phyloP scores from a whole-genome alignment of 1,140 invertebrate genomes.

The Drosophila fuyamai region DNA sequence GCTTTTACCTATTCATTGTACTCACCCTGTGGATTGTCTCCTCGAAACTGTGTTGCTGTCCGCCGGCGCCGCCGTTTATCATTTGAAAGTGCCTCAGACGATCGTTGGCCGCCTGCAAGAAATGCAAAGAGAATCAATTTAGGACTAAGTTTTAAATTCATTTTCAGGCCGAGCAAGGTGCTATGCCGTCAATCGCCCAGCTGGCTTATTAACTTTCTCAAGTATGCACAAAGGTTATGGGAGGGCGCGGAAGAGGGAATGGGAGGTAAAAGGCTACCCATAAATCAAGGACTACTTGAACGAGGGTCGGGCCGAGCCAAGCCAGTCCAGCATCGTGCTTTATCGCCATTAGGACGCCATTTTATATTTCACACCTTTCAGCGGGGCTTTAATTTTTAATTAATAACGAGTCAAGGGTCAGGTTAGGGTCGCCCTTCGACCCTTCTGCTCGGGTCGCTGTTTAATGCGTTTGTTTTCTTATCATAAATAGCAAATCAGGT shows the following conservation, averaged over 20 bases:
- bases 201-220: constrained; percentile 56
- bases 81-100: constrained; percentile 90
- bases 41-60: constrained; percentile 91
- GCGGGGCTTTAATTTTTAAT: constrained; percentile 81
- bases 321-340: constrained; percentile 58
- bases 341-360: constrained; percentile 76
- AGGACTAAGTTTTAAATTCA: constrained; percentile 54
- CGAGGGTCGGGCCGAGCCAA: background rate
- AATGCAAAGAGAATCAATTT: constrained; percentile 62
- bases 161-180: constrained; percentile 21
- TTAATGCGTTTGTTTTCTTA: constrained; percentile 83
- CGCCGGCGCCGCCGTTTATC: constrained; percentile 88
- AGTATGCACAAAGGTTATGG: constrained; percentile 59
- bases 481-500: constrained; percentile 80
- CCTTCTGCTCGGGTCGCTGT: constrained; percentile 16
- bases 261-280: constrained; percentile 35
- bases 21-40: constrained; percentile 94
- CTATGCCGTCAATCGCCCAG: constrained; percentile 22
- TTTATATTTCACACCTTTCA: constrained; percentile 83
- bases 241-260: background rate
- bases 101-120: constrained; percentile 86
- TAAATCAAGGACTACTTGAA: constrained; percentile 69
- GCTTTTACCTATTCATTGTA: constrained; percentile 46
- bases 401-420: constrained; percentile 76
- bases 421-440: constrained; percentile 60